Base-by-base conservation (phyloP, 2,888 invertebrate species). In the Standfussiana lucernea region DNA sequence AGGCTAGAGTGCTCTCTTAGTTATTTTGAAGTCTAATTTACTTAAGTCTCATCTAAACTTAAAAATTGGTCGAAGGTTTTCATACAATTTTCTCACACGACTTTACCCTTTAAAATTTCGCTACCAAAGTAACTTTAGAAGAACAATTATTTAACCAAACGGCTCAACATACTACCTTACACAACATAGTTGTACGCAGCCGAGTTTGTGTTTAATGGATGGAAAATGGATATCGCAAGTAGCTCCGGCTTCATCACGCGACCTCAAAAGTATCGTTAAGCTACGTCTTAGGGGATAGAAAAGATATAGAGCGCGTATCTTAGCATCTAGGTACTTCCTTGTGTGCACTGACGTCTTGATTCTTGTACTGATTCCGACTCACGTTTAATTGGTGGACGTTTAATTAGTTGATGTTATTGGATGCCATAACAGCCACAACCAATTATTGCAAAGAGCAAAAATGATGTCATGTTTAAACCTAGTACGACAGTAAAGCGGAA, bases 151-250 rank as follows among this genome's bases (percentile, higher is more conserved):
- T 85, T 74, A 72, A 61, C 66, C 56, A 64, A 84, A 66, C 67
- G 42, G 37, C 75, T 77, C 11, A 66, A 74, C 61, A 37, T 77
- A 64, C 32, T 47, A 77, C 70, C 75, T 87, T 76, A 87, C 75
- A 84, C 56, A 77, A 77, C 75, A 80, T 86, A 85, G 86, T 88
- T 84, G 42, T 80, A 85, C 83, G 69, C 76, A 79, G 74, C 42
- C 61, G 72, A 77, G 82, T 80, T 86, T 82, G 81, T 85, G 86
- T 86, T 83, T 88, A 88, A 88, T 88, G 85, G 84, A 86, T 86
- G 88, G 85, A 88, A 88, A 88, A 85, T 88, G 88, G 85, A 85
- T 88, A 87, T 87, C 72, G 76, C 83, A 65, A 85, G 84, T 80
- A 74, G 76, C 79, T 83, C 66, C 53, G 69, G 71, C 75, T 76